Conservation (phyloP, 2,113 vertebrate species). For the Argyrosomus japonicus region DNA sequence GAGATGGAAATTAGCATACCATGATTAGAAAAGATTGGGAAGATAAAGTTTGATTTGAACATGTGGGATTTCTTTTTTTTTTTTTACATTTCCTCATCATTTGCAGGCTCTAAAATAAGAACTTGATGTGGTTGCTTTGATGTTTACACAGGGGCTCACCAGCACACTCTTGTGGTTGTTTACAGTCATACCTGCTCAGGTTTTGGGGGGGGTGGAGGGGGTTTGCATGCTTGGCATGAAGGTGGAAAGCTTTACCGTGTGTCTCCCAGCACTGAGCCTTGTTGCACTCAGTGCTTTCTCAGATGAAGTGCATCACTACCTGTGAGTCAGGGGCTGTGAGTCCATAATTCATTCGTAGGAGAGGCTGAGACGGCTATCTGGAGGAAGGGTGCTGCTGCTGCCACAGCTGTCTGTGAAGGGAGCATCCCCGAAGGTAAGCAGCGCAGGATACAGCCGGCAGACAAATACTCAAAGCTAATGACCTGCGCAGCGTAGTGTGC, state of each 20-base stretch:
- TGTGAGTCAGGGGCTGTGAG: conserved; percentile 34
- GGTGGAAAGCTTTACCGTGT: conserved; percentile 7
- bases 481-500: background rate
- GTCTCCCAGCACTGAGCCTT: conserved; percentile 6
- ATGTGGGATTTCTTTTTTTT: background rate
- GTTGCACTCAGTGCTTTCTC: conserved; percentile 28
- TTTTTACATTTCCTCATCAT: conserved; percentile 30
- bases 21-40: conserved; percentile 42
- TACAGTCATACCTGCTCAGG: background rate
- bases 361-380: conserved; percentile 25
- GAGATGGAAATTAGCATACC: conserved; percentile 51
- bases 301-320: conserved; percentile 35
- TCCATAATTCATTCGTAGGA: conserved; percentile 35
- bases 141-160: conserved; percentile 52
- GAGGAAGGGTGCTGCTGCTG: conserved; percentile 24
- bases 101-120: conserved; percentile 7
- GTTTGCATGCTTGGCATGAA: conserved; percentile 1
- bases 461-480: conserved; percentile 31
- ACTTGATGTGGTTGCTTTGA: conserved; percentile 25
- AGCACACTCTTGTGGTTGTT: conserved; percentile 80
- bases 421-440: conserved; percentile 25
- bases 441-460: conserved; percentile 32
- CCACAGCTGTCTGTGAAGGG: conserved; percentile 41
- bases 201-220: background rate
- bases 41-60: conserved; percentile 34